Evolutionary conservation across 2,113 vertebrate species (phyloP), one percentile per base, ranked within the genome.

Genomic region (Ascaphus truei): DNA sequence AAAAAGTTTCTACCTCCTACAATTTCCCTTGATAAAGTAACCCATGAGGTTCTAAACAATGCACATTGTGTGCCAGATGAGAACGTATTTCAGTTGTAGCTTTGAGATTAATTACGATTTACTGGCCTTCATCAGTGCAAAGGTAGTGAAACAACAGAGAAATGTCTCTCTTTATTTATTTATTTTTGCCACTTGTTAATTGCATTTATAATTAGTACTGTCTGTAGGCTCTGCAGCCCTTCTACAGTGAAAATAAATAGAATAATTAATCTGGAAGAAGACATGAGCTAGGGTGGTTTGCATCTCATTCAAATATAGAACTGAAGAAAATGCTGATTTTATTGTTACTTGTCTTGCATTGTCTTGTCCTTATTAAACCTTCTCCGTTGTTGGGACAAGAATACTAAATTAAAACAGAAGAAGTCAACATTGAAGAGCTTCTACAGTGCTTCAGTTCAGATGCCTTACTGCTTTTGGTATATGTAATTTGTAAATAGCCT

Each of bases 71-170:
- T 79, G 79, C 81, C 16, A 76, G 84, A 86, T 84, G 82, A 85
- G 86, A 91, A 86, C 84, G 88, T 82, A 84, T 79, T 89, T 87
- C 89, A 81, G 84, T 92, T 85, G 83, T 84, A 84, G 87, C 84
- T 85, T 88, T 87, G 86, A 86, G 86, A 90, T 85, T 89, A 84
- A 89, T 88, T 83, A 86, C 81, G 77, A 84, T 78, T 85, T 89
- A 84, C 83, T 85, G 82, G 84, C 86, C 86, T 87, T 89, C 77
- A 81, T 85, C 80, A 83, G 79, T 83, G 81, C 79, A 81, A 68
- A 68, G 56, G 65, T 76, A 74, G 73, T 9, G 45, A 50, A 51
- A 53, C 22, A 52, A 74, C 57, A 68, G 26, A 78, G 62, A 25
- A 71, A 33, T 31, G 15, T 15, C 7, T 41, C 1, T 10, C n/a